Evolutionary conservation across 1,140 invertebrate genomes (phyloP).

Genomic region (Druon quercuslanigerum): DNA sequence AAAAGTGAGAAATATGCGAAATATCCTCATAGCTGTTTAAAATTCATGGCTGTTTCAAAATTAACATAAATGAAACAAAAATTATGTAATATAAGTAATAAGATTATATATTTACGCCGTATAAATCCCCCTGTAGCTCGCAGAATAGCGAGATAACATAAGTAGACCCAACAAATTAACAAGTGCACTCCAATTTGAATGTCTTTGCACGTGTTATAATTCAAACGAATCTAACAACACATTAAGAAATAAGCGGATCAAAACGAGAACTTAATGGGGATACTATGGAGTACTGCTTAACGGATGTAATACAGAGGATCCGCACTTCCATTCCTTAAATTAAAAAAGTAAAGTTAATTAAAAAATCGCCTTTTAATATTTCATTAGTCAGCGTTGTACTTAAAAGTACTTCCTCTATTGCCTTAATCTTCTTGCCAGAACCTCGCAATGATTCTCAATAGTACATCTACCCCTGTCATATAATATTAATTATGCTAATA

Average conservation of each 20-base stretch:
- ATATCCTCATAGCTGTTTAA: too few relatives aligned
- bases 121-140: too few relatives aligned
- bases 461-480: neutral
- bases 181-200: constrained; percentile 44
- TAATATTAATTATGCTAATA: constrained; percentile 17
- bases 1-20: too few relatives aligned
- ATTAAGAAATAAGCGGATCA: constrained; percentile 38
- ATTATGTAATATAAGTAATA: too few relatives aligned
- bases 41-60: too few relatives aligned
- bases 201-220: constrained; percentile 48
- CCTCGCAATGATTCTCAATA: neutral
- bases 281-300: constrained; percentile 17
- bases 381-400: too few relatives aligned
- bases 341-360: too few relatives aligned
- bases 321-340: neutral
- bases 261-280: neutral
- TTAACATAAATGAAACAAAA: too few relatives aligned
- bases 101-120: too few relatives aligned
- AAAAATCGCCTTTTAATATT: too few relatives aligned
- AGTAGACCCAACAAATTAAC: constrained; percentile 51
- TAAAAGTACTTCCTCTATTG: neutral
- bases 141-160: constrained; percentile 53
- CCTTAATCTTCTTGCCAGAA: neutral
- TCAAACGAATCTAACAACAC: constrained; percentile 48
- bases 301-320: constrained; percentile 10